phyloP scores from a whole-genome alignment of 2,888 invertebrate genomes.

The Caenorhabditis parvicauda region DNA sequence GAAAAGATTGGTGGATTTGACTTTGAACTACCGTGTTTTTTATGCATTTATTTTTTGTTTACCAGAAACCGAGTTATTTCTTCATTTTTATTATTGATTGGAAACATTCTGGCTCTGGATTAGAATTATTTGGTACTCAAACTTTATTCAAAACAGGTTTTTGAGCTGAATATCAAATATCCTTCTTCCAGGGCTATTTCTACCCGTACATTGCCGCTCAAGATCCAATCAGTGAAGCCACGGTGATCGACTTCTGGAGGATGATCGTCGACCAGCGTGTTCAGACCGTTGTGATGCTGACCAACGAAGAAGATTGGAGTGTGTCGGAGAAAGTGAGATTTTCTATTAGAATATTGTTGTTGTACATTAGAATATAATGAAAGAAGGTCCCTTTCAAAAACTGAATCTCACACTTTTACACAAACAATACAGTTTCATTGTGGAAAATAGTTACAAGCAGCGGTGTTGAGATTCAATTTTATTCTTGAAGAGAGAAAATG shows the following conservation, averaged over 20 bases:
- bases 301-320: slow-evolving; percentile 51
- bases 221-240: slow-evolving; percentile 79
- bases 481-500: no score
- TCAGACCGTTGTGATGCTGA: slow-evolving; percentile 55
- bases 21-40: no score
- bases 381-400: not conserved
- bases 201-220: slow-evolving; percentile 87
- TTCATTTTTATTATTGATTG: no score
- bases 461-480: no score
- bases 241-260: slow-evolving; percentile 88
- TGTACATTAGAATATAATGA: not conserved
- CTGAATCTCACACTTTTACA: not conserved
- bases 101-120: no score
- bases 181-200: slow-evolving; percentile 72
- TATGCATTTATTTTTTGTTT: no score
- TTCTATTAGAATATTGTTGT: not conserved
- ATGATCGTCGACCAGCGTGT: slow-evolving; percentile 68
- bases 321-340: slow-evolving; percentile 43
- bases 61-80: no score
- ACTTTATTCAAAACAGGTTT: slow-evolving; percentile 6
- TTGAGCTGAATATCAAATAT: no score
- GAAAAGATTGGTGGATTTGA: no score
- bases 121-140: not conserved
- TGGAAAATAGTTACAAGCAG: no score
- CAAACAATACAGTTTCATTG: not conserved